These are phyloP conservation scores for Diogma glabrata DNA, from an alignment of 2,888 invertebrate genomes.

Conservation along the genomic window DNA sequence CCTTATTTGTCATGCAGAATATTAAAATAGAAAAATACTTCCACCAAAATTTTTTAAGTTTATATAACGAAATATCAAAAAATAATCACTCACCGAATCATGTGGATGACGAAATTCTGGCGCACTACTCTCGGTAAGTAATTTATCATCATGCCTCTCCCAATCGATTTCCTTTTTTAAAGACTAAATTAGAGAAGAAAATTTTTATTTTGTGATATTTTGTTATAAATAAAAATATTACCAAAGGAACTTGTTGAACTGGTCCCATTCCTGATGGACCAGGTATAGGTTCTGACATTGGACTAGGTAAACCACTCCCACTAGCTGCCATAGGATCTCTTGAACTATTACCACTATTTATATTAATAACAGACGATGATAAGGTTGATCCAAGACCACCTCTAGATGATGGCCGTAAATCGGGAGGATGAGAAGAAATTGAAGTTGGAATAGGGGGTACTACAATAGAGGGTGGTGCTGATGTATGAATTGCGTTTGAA, in stretches of 20 bases:
- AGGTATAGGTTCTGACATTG: slow-evolving; percentile 32
- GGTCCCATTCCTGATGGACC: slow-evolving; percentile 78
- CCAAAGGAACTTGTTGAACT: slow-evolving; percentile 81
- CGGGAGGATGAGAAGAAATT: slow-evolving; percentile 9
- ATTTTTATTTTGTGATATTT: background rate
- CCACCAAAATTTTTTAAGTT: too few species aligned
- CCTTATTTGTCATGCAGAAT: too few species aligned
- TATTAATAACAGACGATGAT: slow-evolving; percentile 29
- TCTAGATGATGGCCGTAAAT: slow-evolving; percentile 25
- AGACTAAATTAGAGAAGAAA: slow-evolving; percentile 48
- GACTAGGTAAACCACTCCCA: slow-evolving; percentile 26
- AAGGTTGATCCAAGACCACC: slow-evolving; percentile 25
- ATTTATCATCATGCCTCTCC: slow-evolving; percentile 68
- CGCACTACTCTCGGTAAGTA: slow-evolving; percentile 54
- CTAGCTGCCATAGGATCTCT: slow-evolving; percentile 22
- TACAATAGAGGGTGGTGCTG: slow-evolving; percentile 26
- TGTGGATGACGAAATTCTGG: slow-evolving; percentile 71
- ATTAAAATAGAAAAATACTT: too few species aligned
- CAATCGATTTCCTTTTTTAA: slow-evolving; percentile 83
- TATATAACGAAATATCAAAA: too few species aligned
- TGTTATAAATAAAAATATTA: slow-evolving; percentile 36
- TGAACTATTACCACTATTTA: slow-evolving; percentile 21
- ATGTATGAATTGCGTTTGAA: slow-evolving; percentile 30
- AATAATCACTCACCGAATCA: slow-evolving; percentile 71
- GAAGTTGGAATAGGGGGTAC: slow-evolving; percentile 32